Base-by-base conservation (phyloP, 2,113 vertebrate genomes). In the Geococcyx californianus region DNA sequence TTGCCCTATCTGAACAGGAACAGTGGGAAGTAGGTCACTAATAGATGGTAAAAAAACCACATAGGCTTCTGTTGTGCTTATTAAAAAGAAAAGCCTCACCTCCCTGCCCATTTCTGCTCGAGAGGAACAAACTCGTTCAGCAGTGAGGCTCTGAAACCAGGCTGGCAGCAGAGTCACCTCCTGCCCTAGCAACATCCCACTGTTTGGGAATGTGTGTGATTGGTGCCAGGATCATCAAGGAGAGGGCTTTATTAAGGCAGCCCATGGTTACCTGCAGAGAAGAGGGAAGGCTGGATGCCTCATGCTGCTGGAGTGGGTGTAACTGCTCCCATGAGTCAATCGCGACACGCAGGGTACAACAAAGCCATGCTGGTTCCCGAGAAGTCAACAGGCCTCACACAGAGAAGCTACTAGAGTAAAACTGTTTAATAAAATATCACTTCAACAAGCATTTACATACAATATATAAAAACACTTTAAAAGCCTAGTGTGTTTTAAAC, bases 381-480 rank as follows among this genome's bases (percentile, higher is more conserved):
- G 16, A 79, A 80, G 28, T 49, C 56, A 81, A 84, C 11, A 93
- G 44, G 78, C 33, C 31, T 83, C 70, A 72, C 29, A 67, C 62
- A 42, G 0, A 74, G 49, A 90, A 80, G 34, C 51, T 73, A 51
- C 78, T 92, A 91, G 70, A 96, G 94, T 87, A 97, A 97, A 97
- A 89, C 52, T 17, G 56, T 97, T 97, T 97, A 97, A 96, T 97
- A 96, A 97, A 96, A 95, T 96, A 93, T 63, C 92, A 95, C 92
- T 90, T 93, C 95, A 97, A 95, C 84, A 95, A 96, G 92, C 92
- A 93, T 96, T 95, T 96, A 96, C 89, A 94, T 93, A 95, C 33
- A 75, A 74, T 93, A 94, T 97, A 96, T 90, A 97, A 96, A 97
- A 97, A 77, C 69, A 89, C 72, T 90, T 83, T 68, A 85, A 90